These are phyloP conservation scores for Cardiocondyla obscurior DNA, from an alignment of 1,140 invertebrate genomes.

Conservation along the genomic window DNA sequence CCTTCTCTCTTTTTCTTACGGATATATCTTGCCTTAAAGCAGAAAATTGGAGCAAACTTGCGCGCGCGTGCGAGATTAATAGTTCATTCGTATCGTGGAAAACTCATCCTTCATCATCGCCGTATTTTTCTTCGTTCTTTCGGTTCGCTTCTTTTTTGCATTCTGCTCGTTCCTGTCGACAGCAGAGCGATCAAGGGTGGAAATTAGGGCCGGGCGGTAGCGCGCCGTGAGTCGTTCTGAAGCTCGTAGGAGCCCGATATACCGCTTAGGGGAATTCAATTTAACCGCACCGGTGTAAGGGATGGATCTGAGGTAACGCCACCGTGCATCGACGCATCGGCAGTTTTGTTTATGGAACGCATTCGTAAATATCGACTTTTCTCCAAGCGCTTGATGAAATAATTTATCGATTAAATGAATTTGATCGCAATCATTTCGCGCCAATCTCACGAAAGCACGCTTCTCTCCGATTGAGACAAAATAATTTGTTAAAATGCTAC, in stretches of 20 bases:
- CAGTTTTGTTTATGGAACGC: constrained; percentile 45
- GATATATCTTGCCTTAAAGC: constrained; percentile 39
- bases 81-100: constrained; percentile 64
- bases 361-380: constrained; percentile 44
- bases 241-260: constrained; percentile 50
- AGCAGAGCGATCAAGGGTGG: constrained; percentile 66
- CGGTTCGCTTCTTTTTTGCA: constrained; percentile 47
- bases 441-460: neutral
- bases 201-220: constrained; percentile 60
- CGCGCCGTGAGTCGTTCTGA: constrained; percentile 64
- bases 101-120: constrained; percentile 60
- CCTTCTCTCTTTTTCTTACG: constrained; percentile 6
- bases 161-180: constrained; percentile 57
- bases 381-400: constrained; percentile 23
- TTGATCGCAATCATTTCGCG: neutral
- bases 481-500: neutral
- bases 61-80: constrained; percentile 61
- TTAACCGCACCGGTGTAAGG: constrained; percentile 59
- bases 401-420: constrained; percentile 55
- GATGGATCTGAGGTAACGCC: constrained; percentile 50
- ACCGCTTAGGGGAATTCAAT: constrained; percentile 64
- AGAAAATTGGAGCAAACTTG: constrained; percentile 38
- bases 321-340: constrained; percentile 45
- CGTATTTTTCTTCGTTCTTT: constrained; percentile 43
- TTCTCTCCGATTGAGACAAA: neutral